phyloP scores from a whole-genome alignment of 30 jellyfish, hydroid and myxozoan species.

The Mastigias papua region DNA sequence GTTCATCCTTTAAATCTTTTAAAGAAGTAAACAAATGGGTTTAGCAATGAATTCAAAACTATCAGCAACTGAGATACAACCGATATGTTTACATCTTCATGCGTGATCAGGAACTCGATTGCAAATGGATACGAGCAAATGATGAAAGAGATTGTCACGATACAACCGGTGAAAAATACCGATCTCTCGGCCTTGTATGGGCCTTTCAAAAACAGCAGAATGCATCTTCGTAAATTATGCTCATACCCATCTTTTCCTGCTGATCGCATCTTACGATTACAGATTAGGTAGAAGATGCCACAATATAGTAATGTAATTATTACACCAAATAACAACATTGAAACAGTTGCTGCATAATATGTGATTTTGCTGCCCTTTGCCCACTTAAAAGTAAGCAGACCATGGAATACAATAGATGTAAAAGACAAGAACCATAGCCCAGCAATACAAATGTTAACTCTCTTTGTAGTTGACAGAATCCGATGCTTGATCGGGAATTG shows the following conservation, averaged over 20 bases:
- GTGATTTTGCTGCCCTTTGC: not conserved
- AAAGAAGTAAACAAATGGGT: constrained; percentile 61
- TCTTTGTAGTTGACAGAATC: not conserved
- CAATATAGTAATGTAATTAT: not conserved
- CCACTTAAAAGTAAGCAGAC: not conserved
- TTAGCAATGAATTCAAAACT: constrained; percentile 33
- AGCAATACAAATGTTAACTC: not conserved
- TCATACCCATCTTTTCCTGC: not conserved
- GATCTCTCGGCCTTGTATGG: constrained; percentile 15
- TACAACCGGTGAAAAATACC: constrained; percentile 45
- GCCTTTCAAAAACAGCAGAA: not conserved
- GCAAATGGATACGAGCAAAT: constrained; percentile 60
- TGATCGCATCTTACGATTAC: not conserved
- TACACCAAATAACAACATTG: not conserved
- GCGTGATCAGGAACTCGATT: not conserved
- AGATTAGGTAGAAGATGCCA: not conserved
- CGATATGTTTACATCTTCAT: not conserved
- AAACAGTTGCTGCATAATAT: not conserved
- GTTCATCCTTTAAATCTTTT: constrained; percentile 11
- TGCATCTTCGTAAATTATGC: too few relatives aligned
- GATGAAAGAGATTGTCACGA: constrained; percentile 35
- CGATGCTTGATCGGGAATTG: constrained; percentile 37
- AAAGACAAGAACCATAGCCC: not conserved
- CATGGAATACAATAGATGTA: not conserved
- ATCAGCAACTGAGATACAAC: constrained; percentile 4